A percentile compares a stretch with the other conserved stretches of the same genome.
Evolutionary conservation across 2,888 invertebrate genomes (phyloP).

Genomic region (Aphidius colemani): DNA sequence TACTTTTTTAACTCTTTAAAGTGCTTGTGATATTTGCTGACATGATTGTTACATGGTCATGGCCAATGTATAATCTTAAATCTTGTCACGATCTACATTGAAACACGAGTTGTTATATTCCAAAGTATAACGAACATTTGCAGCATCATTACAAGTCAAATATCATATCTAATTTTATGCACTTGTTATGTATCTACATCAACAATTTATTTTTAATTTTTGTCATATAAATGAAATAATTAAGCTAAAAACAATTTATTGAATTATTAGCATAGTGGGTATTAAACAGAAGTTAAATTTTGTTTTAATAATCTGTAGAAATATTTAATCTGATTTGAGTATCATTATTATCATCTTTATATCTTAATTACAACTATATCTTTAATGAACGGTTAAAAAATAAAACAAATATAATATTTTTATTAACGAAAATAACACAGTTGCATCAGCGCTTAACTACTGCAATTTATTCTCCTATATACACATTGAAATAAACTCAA

Average conservation of each 20-base stretch:
- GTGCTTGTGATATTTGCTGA: slow-evolving; percentile 35
- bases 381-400: neutral
- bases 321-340: no score
- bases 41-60: slow-evolving; percentile 35
- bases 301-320: no score
- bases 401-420: neutral
- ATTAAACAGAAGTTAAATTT: no score
- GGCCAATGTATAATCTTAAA: slow-evolving; percentile 21
- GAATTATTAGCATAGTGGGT: no score
- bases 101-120: slow-evolving; percentile 26
- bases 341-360: no score
- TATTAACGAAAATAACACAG: slow-evolving; percentile 2
- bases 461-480: slow-evolving; percentile 41
- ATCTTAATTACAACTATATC: neutral
- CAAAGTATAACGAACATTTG: slow-evolving; percentile 13
- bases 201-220: no score
- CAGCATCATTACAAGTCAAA: slow-evolving; percentile 3
- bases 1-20: neutral
- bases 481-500: slow-evolving; percentile 45
- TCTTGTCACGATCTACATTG: slow-evolving; percentile 39
- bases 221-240: no score
- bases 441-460: slow-evolving; percentile 1
- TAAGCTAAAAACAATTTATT: no score
- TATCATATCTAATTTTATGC: slow-evolving; percentile 2
- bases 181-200: neutral